Percentiles rank a stretch among this genome's conserved stretches.
Evolutionary conservation across 2,113 vertebrate genomes (phyloP).

Genomic region (Tychaedon coryphoeus): DNA sequence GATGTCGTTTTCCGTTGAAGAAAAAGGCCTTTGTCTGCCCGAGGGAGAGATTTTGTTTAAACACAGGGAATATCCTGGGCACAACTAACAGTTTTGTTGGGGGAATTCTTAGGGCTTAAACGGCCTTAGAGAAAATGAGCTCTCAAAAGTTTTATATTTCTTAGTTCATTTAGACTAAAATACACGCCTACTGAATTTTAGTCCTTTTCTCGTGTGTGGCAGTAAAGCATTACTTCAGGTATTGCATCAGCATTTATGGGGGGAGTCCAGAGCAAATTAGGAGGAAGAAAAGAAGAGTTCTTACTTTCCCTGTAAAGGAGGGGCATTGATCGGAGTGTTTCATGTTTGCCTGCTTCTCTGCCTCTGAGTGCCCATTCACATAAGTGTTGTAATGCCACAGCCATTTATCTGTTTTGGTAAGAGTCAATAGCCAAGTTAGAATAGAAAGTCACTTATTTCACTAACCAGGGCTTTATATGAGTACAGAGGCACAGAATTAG

Average conservation of each 20-base stretch:
- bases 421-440: not conserved
- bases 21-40: not conserved
- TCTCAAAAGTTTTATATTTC: not conserved
- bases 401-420: not conserved
- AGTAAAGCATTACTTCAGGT: not conserved
- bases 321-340: not conserved
- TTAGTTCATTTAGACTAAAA: not conserved
- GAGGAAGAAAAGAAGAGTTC: not conserved
- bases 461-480: not conserved
- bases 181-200: accelerated
- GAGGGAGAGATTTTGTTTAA: not conserved
- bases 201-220: not conserved
- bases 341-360: accelerated
- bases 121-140: not conserved
- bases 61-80: not conserved
- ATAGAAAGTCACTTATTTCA: not conserved
- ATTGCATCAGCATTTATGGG: not conserved
- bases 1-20: not conserved
- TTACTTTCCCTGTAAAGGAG: not conserved
- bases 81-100: no score
- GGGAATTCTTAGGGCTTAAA: not conserved
- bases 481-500: not conserved
- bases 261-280: not conserved
- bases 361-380: accelerated
- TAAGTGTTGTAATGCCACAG: not conserved